Base-by-base conservation (phyloP, 2,888 invertebrate species). In the Dynastes maya region DNA sequence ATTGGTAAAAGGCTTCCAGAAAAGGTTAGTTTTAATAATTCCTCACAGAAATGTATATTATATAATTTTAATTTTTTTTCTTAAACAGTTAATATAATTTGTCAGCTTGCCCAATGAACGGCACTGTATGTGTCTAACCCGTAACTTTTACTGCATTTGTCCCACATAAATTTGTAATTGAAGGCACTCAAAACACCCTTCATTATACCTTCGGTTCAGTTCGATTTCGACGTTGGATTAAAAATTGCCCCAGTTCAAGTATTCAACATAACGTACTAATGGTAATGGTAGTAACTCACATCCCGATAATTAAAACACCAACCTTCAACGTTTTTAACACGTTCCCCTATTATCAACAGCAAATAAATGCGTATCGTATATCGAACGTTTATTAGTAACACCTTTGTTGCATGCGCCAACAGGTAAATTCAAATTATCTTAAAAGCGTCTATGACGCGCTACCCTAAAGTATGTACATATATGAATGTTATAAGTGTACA, bases 121-220 rank as follows among this genome's bases (percentile, higher is more conserved):
- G 22, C 22, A 22, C 22, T 9, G 9, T 11, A 29, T 27, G 11
- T 29, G 8, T 37, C 29, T n/a, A 8, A 11, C 11, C 9, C 45
- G 45, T 1, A 45, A 8, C 11, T 45, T 11, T 45, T 8, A 45
- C 45, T 11, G 45, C 45, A 11, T 45, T 2, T 8, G 9, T 45
- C 45, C 45, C 8, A 45, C 45, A 45, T 45, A 45, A 45, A 45
- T 45, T 11, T 45, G 45, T 76, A 76, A 76, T 76, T 76, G 49
- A 64, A 51, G 64, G 45, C 53, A 76, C 51, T 76, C 75, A 76
- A 53, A 49, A 29, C 45, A 76, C 75, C 75, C 75, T 29, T 65
- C 27, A 27, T 65, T n/a, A 22, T 29, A 22, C 53, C 64, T 64
- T 49, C 22, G 61, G 29, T 61, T 61, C 22, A 37, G 37, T 37